These are phyloP conservation scores for Lepilemur ruficaudatus DNA, from an alignment of 2,797 vertebrate genomes.

Conservation along the genomic window DNA sequence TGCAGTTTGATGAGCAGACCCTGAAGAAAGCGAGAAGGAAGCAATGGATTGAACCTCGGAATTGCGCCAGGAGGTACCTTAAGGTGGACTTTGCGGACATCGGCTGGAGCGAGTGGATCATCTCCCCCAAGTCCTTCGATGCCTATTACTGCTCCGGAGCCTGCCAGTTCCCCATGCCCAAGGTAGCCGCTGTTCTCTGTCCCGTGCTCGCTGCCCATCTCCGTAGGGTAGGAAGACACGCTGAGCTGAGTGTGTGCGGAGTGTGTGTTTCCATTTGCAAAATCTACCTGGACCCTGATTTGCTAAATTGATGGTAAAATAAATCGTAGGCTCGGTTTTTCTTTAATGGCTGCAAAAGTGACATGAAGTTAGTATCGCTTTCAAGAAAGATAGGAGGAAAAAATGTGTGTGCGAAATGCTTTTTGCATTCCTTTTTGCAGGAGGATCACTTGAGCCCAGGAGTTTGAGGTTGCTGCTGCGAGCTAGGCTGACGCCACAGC, in stretches of 20 bases:
- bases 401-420: not conserved
- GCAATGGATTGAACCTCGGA: slow-evolving; percentile 94
- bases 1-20: slow-evolving; percentile 96
- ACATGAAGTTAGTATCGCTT: slow-evolving; percentile 37
- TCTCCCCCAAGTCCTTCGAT: slow-evolving; percentile 97
- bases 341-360: slow-evolving; percentile 52
- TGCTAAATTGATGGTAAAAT: not conserved
- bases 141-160: slow-evolving; percentile 97
- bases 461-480: too few species aligned
- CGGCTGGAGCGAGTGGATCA: slow-evolving; percentile 99
- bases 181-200: slow-evolving; percentile 85
- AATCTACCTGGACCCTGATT: slow-evolving; percentile 48
- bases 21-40: slow-evolving; percentile 95
- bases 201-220: slow-evolving; percentile 38
- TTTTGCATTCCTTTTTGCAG: not conserved
- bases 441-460: too few species aligned
- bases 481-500: too few species aligned
- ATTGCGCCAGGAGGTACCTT: slow-evolving; percentile 94
- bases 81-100: slow-evolving; percentile 99
- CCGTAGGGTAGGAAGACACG: not conserved
- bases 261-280: not conserved
- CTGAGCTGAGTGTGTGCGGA: not conserved
- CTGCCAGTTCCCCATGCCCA: slow-evolving; percentile 98
- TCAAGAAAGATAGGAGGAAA: slow-evolving; percentile 9
- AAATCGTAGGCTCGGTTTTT: not conserved